Percentiles rank a stretch among this genome's conserved stretches.
phyloP scores from a whole-genome alignment of 2,888 invertebrate species.

The Platypus cylindrus region DNA sequence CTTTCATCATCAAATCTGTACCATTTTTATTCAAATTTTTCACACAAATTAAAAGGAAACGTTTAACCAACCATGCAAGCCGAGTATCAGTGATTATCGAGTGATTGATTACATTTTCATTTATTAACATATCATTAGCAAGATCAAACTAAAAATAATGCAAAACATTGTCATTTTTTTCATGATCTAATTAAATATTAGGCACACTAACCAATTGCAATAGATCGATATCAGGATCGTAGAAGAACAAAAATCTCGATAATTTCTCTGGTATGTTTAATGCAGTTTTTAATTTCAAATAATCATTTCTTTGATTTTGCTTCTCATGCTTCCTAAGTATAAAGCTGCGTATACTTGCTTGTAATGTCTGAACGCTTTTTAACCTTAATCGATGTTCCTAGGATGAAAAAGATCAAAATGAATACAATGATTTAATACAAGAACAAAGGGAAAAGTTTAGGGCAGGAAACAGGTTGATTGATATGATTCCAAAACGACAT shows the following conservation, averaged over 20 bases:
- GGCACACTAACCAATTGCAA: conserved; percentile 44
- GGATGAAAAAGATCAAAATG: too few species aligned
- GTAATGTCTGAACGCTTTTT: conserved; percentile 67
- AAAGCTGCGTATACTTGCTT: conserved; percentile 68
- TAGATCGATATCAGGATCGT: conserved; percentile 52
- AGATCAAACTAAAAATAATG: conserved; percentile 8
- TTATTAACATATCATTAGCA: conserved; percentile 4
- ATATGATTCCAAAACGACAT: too few species aligned
- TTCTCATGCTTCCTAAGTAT: conserved; percentile 55
- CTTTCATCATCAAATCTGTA: conserved; percentile 61
- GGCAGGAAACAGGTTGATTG: too few species aligned
- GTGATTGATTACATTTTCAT: conserved; percentile 6
- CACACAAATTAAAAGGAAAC: conserved; percentile 29
- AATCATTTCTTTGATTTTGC: conserved; percentile 51
- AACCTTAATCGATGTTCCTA: conserved; percentile 59
- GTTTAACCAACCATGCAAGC: conserved; percentile 36
- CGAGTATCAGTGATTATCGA: conserved; percentile 26
- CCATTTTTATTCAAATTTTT: conserved; percentile 20
- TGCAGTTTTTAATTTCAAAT: conserved; percentile 44
- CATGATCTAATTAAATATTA: neutral
- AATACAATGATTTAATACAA: too few species aligned
- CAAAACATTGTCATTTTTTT: neutral
- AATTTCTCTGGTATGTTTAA: conserved; percentile 45
- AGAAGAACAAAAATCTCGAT: conserved; percentile 65
- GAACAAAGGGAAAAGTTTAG: too few species aligned